Evolutionary conservation across 37 sponge, comb jelly and placozoan genomes (phyloP).

Genomic region (Oscarella lobularis): DNA sequence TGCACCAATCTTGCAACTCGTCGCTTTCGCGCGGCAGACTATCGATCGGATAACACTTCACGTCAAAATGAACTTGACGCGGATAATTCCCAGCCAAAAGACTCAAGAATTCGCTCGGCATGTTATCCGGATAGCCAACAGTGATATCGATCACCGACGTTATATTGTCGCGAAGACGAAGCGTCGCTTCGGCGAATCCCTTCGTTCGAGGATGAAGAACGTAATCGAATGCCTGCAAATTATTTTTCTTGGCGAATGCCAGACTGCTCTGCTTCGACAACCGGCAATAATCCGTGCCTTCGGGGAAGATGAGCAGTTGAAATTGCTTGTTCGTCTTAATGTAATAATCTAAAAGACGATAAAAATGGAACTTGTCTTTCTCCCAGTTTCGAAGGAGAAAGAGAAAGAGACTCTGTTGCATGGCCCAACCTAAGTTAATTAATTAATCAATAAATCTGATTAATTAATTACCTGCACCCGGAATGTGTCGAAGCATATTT

Average conservation of each 20-base stretch:
- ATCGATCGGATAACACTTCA: conserved; percentile 3
- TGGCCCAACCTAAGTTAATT: too few relatives aligned
- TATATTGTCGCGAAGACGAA: neutral
- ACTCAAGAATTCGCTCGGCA: conserved; percentile 4
- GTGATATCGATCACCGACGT: conserved; percentile 9
- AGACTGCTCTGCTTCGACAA: conserved; percentile 36
- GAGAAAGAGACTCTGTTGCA: too few relatives aligned
- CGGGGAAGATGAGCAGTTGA: conserved; percentile 81
- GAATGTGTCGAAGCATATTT: too few relatives aligned
- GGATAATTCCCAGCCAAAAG: conserved; percentile 10
- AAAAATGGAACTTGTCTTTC: conserved; percentile 42
- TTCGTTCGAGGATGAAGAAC: conserved; percentile 78
- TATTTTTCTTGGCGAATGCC: conserved; percentile 40
- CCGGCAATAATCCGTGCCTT: conserved; percentile 72
- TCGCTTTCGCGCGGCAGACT: conserved; percentile 22
- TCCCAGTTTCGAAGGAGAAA: conserved; percentile 76
- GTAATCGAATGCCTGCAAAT: conserved; percentile 41
- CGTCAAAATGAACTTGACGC: conserved; percentile 7
- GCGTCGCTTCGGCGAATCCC: conserved; percentile 59
- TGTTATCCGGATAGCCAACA: conserved; percentile 15
- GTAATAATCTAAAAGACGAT: conserved; percentile 19
- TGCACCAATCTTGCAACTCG: conserved; percentile 39
- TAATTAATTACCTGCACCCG: too few relatives aligned
- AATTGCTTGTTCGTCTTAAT: conserved; percentile 27
- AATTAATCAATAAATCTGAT: too few relatives aligned